phyloP scores from a whole-genome alignment of 2,113 vertebrate species.

The Hydropotes inermis region DNA sequence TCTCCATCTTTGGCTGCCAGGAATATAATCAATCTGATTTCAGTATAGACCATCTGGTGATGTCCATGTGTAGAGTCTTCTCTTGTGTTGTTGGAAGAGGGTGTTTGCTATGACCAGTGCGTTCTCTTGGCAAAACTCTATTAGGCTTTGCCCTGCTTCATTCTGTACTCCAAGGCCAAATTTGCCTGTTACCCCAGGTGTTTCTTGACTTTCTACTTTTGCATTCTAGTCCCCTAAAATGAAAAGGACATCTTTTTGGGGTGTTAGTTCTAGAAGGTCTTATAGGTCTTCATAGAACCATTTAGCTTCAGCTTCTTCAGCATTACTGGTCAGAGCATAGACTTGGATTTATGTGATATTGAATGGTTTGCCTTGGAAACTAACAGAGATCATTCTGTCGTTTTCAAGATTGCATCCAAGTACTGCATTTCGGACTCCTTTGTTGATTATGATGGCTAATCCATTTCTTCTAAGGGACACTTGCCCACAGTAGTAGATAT shows the following conservation, averaged over 20 bases:
- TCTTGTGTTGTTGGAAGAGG: not conserved
- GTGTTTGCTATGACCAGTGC: not conserved
- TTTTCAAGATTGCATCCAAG: not conserved
- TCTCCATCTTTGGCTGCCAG: not conserved
- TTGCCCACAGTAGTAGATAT: not conserved
- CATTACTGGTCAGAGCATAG: accelerated
- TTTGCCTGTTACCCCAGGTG: not conserved
- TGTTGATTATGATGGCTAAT: not conserved
- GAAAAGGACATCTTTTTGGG: not conserved
- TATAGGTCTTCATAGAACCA: not conserved
- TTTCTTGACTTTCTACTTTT: not conserved
- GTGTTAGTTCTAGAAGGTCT: not conserved
- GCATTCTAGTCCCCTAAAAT: not conserved
- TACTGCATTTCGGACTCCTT: not conserved
- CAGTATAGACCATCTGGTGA: not conserved
- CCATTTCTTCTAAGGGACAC: not conserved
- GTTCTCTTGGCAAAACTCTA: not conserved
- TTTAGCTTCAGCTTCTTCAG: not conserved
- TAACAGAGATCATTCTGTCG: not conserved
- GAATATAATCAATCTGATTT: not conserved
- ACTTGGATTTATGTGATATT: not conserved
- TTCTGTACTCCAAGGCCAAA: not conserved
- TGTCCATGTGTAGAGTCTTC: not conserved
- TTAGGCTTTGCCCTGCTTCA: not conserved
- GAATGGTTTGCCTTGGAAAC: not conserved